Conservation (phyloP, 2,888 invertebrate genomes). For the Ennomos erosarius region DNA sequence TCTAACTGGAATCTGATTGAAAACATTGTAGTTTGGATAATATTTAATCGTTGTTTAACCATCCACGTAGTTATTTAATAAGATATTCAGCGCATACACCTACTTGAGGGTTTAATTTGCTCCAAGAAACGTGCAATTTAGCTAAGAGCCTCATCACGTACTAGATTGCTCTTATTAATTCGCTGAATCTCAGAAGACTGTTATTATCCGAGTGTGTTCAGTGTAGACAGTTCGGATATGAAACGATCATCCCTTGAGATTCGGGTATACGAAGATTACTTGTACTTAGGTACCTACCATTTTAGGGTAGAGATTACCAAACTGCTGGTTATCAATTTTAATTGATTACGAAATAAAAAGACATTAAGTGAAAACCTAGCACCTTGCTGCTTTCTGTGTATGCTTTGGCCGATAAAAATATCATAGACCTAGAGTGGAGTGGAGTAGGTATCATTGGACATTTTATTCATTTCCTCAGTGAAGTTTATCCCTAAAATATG, state of each 20-base stretch:
- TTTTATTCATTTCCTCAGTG: too few relatives aligned
- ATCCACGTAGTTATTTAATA: conserved; percentile 16
- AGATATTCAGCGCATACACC: conserved; percentile 7
- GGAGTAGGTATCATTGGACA: too few relatives aligned
- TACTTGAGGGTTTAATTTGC: conserved; percentile 12
- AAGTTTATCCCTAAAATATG: too few relatives aligned
- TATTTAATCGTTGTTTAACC: neutral
- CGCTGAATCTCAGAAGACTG: conserved; percentile 7
- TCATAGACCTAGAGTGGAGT: too few relatives aligned
- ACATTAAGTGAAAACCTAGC: too few relatives aligned
- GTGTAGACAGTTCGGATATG: conserved; percentile 2
- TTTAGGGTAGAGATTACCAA: too few relatives aligned
- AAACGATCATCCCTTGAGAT: conserved; percentile 3
- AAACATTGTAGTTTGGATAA: too few relatives aligned
- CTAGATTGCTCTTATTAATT: conserved; percentile 14
- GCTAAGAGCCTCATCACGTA: conserved; percentile 12
- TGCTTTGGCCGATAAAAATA: too few relatives aligned
- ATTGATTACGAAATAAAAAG: too few relatives aligned
- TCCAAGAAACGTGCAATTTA: conserved; percentile 6
- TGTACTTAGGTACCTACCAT: neutral
- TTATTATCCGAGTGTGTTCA: neutral
- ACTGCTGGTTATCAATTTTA: too few relatives aligned
- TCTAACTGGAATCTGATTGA: too few relatives aligned
- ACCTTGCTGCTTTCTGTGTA: too few relatives aligned
- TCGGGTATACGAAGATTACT: neutral